phyloP scores from a whole-genome alignment of 2,888 invertebrate genomes.

The Tridacna gigas region DNA sequence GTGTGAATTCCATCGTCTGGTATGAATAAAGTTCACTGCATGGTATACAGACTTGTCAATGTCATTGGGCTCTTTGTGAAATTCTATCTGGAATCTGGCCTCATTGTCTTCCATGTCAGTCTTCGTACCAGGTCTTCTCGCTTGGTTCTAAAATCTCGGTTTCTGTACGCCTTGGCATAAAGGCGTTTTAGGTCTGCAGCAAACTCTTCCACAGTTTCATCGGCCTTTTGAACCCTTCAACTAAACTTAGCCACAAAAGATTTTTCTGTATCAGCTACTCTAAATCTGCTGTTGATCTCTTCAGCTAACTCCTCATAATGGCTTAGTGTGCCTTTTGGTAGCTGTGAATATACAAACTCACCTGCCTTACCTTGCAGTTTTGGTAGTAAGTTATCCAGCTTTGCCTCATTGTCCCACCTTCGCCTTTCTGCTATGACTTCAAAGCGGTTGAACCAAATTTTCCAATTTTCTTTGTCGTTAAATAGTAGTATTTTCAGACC shows the following conservation, averaged over 20 bases:
- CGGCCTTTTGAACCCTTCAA: slow-evolving; percentile 29
- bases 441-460: slow-evolving; percentile 28
- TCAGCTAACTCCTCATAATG: slow-evolving; percentile 13
- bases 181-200: slow-evolving; percentile 54
- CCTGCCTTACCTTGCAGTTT: slow-evolving; percentile 45
- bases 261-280: slow-evolving; percentile 34
- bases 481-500: neutral
- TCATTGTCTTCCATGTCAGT: slow-evolving; percentile 48
- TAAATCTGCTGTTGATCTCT: slow-evolving; percentile 22
- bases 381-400: slow-evolving; percentile 40
- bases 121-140: slow-evolving; percentile 50
- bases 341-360: slow-evolving; percentile 47
- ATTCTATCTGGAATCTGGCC: slow-evolving; percentile 37
- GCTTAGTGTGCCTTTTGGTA: slow-evolving; percentile 2
- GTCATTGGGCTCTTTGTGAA: slow-evolving; percentile 34
- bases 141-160: slow-evolving; percentile 36
- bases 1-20: too few species aligned
- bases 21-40: slow-evolving; percentile 39
- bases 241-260: slow-evolving; percentile 46
- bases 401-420: slow-evolving; percentile 22
- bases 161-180: slow-evolving; percentile 46
- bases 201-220: slow-evolving; percentile 44
- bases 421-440: slow-evolving; percentile 28
- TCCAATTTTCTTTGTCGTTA: slow-evolving; percentile 29
- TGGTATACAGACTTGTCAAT: slow-evolving; percentile 45